Base-by-base conservation (phyloP, 2,113 vertebrate species). In the Hyla sarda region DNA sequence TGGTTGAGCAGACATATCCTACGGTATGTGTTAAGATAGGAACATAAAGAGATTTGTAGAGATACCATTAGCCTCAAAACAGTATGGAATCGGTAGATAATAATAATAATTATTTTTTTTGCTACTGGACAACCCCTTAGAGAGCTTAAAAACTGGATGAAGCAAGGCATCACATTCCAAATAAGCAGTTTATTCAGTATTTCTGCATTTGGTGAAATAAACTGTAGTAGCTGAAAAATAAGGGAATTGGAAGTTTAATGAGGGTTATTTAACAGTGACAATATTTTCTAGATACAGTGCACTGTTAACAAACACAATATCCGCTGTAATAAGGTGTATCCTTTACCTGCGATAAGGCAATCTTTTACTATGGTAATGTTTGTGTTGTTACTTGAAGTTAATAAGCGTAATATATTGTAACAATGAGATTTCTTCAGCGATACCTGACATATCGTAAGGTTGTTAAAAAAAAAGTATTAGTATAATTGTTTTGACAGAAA, bases 351-450 rank as follows among this genome's bases (percentile, higher is more conserved):
- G 32, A 71, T 34, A 71, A 16, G 32, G 34, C 19, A 19, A 73
- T 73, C n/a, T 73, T 34, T 41, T 73, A 37, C 10, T 23, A 45
- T n/a, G 21, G 19, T 10, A 73, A 73, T 73, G 21, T 45, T 73
- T 73, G 34, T 73, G 69, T 45, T 73, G 34, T n/a, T 73, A n/a
- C 37, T 37, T 34, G 21, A 71, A 73, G 32, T 45, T 73, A 73
- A 41, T 45, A 23, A 73, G 69, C 45, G 69, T 21, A 73, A 73
- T 73, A 73, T 23, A 73, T 73, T 73, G 34, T 41, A 71, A 71
- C 67, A 71, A 71, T 71, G 37, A 41, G 69, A n/a, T 73, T 73
- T 73, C 32, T 73, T 23, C 21, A n/a, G 19, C 6, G 69, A 30
- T 34, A n/a, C 0, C 32, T 73, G 3, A n/a, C 34, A 73, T 37